These are phyloP conservation scores for Anthophora plumipes DNA, from an alignment of 2,888 invertebrate species.

Conservation along the genomic window DNA sequence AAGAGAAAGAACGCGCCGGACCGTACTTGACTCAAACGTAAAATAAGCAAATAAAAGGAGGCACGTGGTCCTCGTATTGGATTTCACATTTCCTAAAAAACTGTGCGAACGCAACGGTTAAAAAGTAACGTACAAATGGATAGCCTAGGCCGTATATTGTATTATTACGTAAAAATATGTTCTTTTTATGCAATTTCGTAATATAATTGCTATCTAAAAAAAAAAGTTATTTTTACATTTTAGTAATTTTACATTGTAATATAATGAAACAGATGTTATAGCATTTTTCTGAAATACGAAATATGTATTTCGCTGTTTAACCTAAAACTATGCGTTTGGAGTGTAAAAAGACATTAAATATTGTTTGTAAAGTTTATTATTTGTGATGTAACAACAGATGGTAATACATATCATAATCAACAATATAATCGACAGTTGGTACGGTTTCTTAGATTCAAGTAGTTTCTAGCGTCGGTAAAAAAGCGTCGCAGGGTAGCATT, in stretches of 20 bases:
- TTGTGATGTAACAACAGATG: neutral
- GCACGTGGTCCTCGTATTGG: constrained; percentile 11
- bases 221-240: neutral
- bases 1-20: neutral
- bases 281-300: neutral
- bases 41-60: neutral
- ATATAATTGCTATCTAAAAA: neutral
- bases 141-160: neutral
- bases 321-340: too few relatives aligned
- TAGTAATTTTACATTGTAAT: neutral
- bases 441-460: neutral
- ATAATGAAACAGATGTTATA: neutral
- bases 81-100: constrained; percentile 6
- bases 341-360: neutral
- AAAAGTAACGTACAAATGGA: neutral
- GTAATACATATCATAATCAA: neutral
- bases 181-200: neutral
- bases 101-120: neutral
- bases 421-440: neutral
- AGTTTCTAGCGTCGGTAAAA: neutral
- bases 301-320: neutral
- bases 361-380: neutral
- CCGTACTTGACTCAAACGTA: neutral
- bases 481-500: neutral
- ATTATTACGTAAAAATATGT: neutral